Conservation (phyloP, 92 coral and sea anemone species). For the Isaurus tuberculatus region DNA sequence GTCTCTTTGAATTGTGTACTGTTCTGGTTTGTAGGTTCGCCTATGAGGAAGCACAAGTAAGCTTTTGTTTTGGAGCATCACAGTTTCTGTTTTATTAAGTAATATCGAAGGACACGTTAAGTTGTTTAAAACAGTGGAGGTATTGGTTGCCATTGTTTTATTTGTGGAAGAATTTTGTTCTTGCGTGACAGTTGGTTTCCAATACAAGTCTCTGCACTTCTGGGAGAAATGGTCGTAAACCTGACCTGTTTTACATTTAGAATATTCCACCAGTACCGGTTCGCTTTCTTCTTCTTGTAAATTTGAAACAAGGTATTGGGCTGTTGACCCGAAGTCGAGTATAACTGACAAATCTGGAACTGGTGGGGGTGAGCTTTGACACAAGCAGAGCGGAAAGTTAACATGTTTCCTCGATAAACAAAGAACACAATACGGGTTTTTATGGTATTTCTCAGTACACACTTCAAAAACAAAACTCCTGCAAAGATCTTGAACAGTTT, state of each 20-base stretch:
- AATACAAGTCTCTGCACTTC: conserved; percentile 6
- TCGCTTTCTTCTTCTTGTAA: conserved; percentile 8
- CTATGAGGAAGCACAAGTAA: conserved; percentile 38
- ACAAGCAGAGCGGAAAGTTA: not conserved
- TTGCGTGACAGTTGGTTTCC: not conserved
- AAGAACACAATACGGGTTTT: conserved; percentile 14
- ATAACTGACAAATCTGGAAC: not conserved
- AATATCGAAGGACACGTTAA: not conserved
- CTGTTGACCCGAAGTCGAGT: conserved; percentile 21
- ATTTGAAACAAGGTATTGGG: not conserved
- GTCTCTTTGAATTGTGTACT: not conserved
- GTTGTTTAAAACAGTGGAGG: not conserved
- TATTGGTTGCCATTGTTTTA: not conserved
- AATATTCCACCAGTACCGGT: not conserved
- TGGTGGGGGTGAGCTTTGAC: not conserved
- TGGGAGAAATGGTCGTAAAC: conserved; percentile 23
- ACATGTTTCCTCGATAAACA: not conserved
- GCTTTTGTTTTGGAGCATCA: conserved; percentile 27
- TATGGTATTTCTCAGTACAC: not conserved
- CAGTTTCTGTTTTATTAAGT: not conserved
- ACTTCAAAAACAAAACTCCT: not conserved
- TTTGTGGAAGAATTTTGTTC: not conserved
- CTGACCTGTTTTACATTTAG: not conserved
- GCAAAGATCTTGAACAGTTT: conserved; percentile 14
- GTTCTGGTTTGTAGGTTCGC: conserved; percentile 2